These are phyloP conservation scores for Cheilosia urbana DNA, from an alignment of 2,888 invertebrate species.

Conservation along the genomic window DNA sequence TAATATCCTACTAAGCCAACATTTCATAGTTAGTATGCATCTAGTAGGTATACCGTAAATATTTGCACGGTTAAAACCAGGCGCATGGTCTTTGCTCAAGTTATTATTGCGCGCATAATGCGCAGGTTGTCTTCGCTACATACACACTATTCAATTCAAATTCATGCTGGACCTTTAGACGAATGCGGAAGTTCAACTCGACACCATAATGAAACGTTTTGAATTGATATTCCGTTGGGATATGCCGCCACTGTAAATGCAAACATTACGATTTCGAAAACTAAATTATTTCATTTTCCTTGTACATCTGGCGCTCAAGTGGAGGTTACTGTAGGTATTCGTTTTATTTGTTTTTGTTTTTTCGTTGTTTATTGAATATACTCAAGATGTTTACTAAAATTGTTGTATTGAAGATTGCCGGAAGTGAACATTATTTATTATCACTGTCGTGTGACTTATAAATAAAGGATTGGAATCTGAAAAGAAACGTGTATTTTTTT, in stretches of 20 bases:
- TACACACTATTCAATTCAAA: slow-evolving; percentile 38
- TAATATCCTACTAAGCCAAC: slow-evolving; percentile 47
- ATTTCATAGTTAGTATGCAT: slow-evolving; percentile 70
- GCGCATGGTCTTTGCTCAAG: slow-evolving; percentile 37
- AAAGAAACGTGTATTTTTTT: slow-evolving; percentile 33
- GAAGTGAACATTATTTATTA: slow-evolving; percentile 61
- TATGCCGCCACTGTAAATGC: background rate
- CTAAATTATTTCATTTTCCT: slow-evolving; percentile 34
- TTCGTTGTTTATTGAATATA: background rate
- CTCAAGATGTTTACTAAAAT: slow-evolving; percentile 33
- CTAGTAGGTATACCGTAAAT: slow-evolving; percentile 67
- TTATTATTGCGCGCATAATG: slow-evolving; percentile 45
- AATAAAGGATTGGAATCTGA: slow-evolving; percentile 58
- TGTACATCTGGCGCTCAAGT: slow-evolving; percentile 7
- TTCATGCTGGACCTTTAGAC: slow-evolving; percentile 36
- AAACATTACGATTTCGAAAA: slow-evolving; percentile 47
- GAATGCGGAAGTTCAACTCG: slow-evolving; percentile 59
- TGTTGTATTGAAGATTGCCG: slow-evolving; percentile 40
- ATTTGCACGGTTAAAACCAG: slow-evolving; percentile 58
- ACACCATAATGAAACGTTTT: slow-evolving; percentile 18
- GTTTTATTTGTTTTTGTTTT: slow-evolving; percentile 5
- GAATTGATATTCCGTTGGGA: slow-evolving; percentile 44
- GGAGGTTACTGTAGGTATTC: background rate
- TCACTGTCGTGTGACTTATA: slow-evolving; percentile 45
- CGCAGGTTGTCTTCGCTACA: slow-evolving; percentile 41